Conservation (phyloP, 2,797 vertebrate genomes). For the Liparis tanakae region DNA sequence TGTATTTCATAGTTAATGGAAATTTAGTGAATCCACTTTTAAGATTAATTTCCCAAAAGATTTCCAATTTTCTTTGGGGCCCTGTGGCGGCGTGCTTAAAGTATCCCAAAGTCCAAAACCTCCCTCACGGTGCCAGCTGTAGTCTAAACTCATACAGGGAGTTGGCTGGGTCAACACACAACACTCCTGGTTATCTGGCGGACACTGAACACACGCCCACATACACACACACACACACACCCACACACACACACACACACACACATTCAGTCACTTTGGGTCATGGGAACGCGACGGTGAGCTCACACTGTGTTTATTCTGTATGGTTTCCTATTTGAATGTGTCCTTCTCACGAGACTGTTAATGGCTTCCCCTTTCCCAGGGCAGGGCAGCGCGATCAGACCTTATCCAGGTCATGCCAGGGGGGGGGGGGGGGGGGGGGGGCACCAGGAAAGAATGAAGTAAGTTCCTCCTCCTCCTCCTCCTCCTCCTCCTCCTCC, state of each 20-base stretch:
- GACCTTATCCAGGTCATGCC: slow-evolving; percentile 72
- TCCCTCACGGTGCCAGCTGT: slow-evolving; percentile 31
- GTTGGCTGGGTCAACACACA: slow-evolving; percentile 56
- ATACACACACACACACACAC: slow-evolving; percentile 51
- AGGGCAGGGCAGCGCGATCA: slow-evolving; percentile 72
- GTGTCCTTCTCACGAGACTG: slow-evolving; percentile 81
- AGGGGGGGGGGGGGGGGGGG: slow-evolving; percentile 34
- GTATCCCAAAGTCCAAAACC: not conserved
- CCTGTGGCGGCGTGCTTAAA: slow-evolving; percentile 8
- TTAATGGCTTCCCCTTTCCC: slow-evolving; percentile 85
- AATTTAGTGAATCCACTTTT: not conserved
- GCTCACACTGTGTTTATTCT: slow-evolving; percentile 79
- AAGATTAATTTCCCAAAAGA: not conserved
- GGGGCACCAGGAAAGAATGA: slow-evolving; percentile 45
- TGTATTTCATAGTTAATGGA: not conserved
- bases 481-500: not conserved
- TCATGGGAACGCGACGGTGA: slow-evolving; percentile 78
- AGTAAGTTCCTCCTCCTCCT: slow-evolving; percentile 35
- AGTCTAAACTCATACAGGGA: slow-evolving; percentile 57
- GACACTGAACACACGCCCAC: slow-evolving; percentile 63
- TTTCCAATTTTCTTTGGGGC: not conserved
- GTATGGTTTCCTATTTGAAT: slow-evolving; percentile 81
- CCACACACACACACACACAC: slow-evolving; percentile 56
- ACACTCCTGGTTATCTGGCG: slow-evolving; percentile 65
- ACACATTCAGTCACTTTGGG: slow-evolving; percentile 73